Evolutionary conservation across 1,140 invertebrate species (phyloP), one percentile per base, ranked within the genome.

Genomic region (Copidosoma floridanum): DNA sequence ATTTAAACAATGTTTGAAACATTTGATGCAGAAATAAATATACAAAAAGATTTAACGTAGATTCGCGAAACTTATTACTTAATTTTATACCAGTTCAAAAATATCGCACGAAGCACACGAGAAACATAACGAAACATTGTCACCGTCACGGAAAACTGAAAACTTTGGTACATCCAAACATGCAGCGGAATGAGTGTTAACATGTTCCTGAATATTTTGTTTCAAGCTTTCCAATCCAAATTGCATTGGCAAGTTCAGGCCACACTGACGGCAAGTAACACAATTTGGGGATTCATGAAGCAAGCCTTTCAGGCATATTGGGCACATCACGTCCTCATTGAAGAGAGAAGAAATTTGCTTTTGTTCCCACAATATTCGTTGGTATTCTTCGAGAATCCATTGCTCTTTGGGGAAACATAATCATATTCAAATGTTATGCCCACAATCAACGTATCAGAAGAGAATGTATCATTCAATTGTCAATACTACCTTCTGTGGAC

Each of bases 311-410:
- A 74, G 68, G 41, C 78, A 80, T n/a, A 73, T 64, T 11, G 75
- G 77, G 68, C 77, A 78, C 23, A 73, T 65, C 1, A 77, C 64
- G 48, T 68, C 44, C 26, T 62, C 52, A 7, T 58, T 18, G 5
- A 44, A 16, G 11, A 67, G 60, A 11, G 65, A 51, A 10, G 70
- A 46, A 24, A 71, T 63, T 46, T 74, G 56, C 6, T 73, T 64
- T 53, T 81, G 77, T 7, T 73, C 65, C 20, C 68, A 59, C 8
- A 70, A 41, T 21, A 76, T 56, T 58, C 47, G 72, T 21, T 80
- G 72, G 52, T 79, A 81, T 57, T 81, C 78, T 57, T 68, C 29
- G 3, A 77, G 23, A 27, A 81, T 72, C 78, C 77, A 80, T 63
- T 73, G 57, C 69, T 79, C 78, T 79, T n/a, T n/a, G n/a, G n/a